Base-by-base conservation (phyloP, 2,888 invertebrate species). In the Chymomyza fuscimana region DNA sequence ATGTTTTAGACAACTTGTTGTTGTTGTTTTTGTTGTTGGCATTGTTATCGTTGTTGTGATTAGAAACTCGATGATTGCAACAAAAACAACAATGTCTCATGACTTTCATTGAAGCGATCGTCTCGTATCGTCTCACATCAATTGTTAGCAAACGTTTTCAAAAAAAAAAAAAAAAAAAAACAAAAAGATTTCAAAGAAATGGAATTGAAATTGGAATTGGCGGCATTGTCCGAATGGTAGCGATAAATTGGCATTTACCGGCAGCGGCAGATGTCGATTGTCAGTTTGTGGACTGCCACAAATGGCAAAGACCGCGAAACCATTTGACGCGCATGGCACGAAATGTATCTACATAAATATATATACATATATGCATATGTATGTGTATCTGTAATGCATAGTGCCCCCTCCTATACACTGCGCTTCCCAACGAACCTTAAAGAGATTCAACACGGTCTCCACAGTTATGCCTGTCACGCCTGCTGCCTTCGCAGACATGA, bases 71-170 rank as follows among this genome's bases (percentile, higher is more conserved):
- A 71, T 82, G 62, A 22, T 60, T 68, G 25, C 66, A 46, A 19
- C 19, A 32, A 62, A 9, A 40, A n/a, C 40, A 56, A 56, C 46
- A 51, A 54, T 46, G 65, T 50, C 59, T 60, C 52, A 75, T 82
- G 59, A 81, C 81, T 86, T 82, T 86, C 86, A 82, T 83, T 86
- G 62, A 64, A 61, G 19, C 67, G 70, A 82, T 83, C 83, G 86
- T 59, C 4, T 58, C 56, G 83, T 59, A 25, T 58, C 56, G 32
- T 25, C 25, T 25, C 25, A 32, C 5, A 32, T 81, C 82, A 80
- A 86, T 80, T 78, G 70, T 70, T 69, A 63, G 40, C 40, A 46
- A 70, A 60, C 69, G 67, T 65, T 78, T 79, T 72, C 72, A 58
- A 40, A 29, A 19, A 22, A 40, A 25, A 59, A 59, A 3, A 19